These are phyloP conservation scores for Heterodera carotae DNA, from an alignment of 1,140 invertebrate genomes.

Conservation along the genomic window DNA sequence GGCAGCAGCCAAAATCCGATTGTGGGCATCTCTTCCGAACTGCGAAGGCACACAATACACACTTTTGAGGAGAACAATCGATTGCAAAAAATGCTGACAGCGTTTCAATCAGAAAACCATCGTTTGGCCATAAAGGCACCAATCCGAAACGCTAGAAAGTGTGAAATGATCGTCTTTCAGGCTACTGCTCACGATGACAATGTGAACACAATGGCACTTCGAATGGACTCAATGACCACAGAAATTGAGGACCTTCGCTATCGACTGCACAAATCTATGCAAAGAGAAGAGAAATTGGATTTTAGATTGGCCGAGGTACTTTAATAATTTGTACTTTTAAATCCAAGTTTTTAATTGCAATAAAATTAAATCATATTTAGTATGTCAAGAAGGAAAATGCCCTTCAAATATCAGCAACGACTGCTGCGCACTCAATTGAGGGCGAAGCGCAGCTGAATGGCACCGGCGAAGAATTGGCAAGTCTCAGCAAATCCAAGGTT, in stretches of 20 bases:
- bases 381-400: slow-evolving; percentile 35
- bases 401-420: slow-evolving; percentile 25
- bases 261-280: slow-evolving; percentile 46
- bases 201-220: slow-evolving; percentile 45
- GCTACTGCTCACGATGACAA: slow-evolving; percentile 38
- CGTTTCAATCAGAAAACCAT: slow-evolving; percentile 49
- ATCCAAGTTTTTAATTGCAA: neutral
- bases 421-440: neutral
- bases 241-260: slow-evolving; percentile 49
- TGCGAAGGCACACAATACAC: slow-evolving; percentile 13
- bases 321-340: neutral
- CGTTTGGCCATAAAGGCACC: slow-evolving; percentile 36
- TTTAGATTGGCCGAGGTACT: slow-evolving; percentile 48
- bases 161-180: slow-evolving; percentile 20
- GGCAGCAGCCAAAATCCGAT: neutral
- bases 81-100: slow-evolving; percentile 33
- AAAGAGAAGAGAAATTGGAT: slow-evolving; percentile 46
- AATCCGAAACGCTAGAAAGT: neutral
- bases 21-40: slow-evolving; percentile 18
- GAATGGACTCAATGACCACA: slow-evolving; percentile 39
- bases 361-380: slow-evolving; percentile 27
- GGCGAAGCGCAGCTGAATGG: slow-evolving; percentile 27
- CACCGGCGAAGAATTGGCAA: slow-evolving; percentile 37
- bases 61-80: slow-evolving; percentile 36
- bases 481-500: slow-evolving; percentile 45